These are phyloP conservation scores for Mythimna vitellina DNA, from an alignment of 2,888 invertebrate genomes.

Conservation along the genomic window DNA sequence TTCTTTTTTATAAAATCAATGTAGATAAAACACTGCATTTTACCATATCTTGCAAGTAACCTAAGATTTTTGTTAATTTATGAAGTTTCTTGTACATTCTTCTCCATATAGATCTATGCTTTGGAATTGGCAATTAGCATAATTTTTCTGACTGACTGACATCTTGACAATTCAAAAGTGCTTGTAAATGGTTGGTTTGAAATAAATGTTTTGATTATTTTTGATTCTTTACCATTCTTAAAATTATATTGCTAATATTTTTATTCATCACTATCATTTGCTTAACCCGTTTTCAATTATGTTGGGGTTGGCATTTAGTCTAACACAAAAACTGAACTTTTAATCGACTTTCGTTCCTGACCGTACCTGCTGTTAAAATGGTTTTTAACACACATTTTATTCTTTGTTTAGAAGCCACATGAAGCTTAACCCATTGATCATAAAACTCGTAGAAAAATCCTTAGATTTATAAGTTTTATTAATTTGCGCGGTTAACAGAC, in stretches of 20 bases:
- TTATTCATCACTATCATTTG: background rate
- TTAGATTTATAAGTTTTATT: background rate
- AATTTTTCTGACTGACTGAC: too few species aligned
- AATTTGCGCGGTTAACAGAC: background rate
- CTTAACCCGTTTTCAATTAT: background rate
- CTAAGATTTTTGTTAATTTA: background rate
- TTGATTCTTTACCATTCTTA: background rate
- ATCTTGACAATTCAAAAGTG: too few species aligned
- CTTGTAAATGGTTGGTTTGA: too few species aligned
- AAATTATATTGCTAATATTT: background rate
- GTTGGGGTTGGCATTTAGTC: background rate
- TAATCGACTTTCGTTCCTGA: slow-evolving; percentile 11
- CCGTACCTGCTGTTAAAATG: background rate
- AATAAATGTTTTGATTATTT: too few species aligned
- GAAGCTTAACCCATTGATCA: slow-evolving; percentile 3
- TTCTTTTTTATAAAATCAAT: background rate
- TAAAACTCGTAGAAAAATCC: slow-evolving; percentile 12
- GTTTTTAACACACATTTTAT: background rate
- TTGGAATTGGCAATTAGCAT: too few species aligned
- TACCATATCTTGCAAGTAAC: background rate
- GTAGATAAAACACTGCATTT: background rate
- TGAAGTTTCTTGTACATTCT: too few species aligned
- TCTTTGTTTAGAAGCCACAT: background rate
- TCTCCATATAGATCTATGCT: too few species aligned
- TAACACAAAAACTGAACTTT: background rate